These are phyloP conservation scores for Novumbra hubbsi DNA, from an alignment of 2,797 vertebrate genomes.

Conservation along the genomic window DNA sequence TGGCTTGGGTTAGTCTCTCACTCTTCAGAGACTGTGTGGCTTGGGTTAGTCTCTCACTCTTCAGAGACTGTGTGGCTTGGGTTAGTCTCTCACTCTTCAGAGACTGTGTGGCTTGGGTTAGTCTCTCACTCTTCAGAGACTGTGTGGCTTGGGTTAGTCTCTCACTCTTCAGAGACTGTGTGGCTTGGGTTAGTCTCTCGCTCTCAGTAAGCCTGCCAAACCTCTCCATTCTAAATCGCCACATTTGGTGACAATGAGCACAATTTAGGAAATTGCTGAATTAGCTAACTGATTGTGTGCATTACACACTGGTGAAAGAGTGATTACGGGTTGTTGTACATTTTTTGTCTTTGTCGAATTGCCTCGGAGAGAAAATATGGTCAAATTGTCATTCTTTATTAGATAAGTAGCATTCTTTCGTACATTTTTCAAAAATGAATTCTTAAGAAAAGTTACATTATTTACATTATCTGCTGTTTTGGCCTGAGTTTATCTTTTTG, in stretches of 20 bases:
- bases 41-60: too few species aligned
- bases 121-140: too few species aligned
- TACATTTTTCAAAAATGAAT: not conserved
- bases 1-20: too few species aligned
- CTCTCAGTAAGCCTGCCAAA: slow-evolving; percentile 10
- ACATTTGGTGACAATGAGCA: slow-evolving; percentile 2
- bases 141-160: too few species aligned
- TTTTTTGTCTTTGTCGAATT: slow-evolving; percentile 4
- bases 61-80: too few species aligned
- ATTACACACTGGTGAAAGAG: not conserved
- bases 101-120: too few species aligned
- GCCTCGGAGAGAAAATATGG: slow-evolving; percentile 1
- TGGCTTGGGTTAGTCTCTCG: slow-evolving; percentile 4
- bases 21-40: too few species aligned
- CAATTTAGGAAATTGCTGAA: slow-evolving; percentile 24
- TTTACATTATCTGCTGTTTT: not conserved
- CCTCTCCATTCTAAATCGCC: slow-evolving; percentile 7
- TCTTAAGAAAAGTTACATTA: not conserved
- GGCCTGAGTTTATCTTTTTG: not conserved
- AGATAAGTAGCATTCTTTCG: not conserved
- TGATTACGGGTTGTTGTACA: not conserved
- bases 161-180: too few species aligned
- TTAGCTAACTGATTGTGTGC: not conserved
- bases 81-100: too few species aligned
- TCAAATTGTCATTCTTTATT: not conserved